Evolutionary conservation across 2,113 vertebrate genomes (phyloP).

Genomic region (Serilophus lunatus): DNA sequence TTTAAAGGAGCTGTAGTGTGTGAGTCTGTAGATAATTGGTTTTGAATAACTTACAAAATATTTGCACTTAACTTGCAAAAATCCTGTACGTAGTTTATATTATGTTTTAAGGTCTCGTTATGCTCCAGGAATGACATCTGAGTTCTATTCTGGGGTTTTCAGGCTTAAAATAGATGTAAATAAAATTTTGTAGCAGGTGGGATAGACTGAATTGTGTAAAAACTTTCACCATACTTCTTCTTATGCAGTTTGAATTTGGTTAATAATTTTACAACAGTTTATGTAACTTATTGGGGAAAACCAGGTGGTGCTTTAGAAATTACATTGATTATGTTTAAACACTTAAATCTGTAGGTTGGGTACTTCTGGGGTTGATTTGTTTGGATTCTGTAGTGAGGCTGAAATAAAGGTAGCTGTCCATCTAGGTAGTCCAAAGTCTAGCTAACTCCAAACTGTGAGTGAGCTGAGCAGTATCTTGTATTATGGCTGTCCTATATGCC

Average conservation of each 20-base stretch:
- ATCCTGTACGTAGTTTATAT: background rate
- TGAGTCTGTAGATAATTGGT: background rate
- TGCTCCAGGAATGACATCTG: background rate
- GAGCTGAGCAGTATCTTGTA: background rate
- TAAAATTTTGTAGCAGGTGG: background rate
- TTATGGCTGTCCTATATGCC: background rate
- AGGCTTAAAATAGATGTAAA: background rate
- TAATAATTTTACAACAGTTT: background rate
- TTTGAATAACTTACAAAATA: background rate
- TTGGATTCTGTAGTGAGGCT: background rate
- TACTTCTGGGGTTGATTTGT: background rate
- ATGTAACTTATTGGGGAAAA: background rate
- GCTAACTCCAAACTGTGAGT: background rate
- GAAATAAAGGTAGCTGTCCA: background rate
- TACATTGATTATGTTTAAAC: background rate
- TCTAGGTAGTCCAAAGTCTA: background rate
- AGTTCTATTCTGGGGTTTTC: background rate
- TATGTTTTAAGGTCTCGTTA: background rate
- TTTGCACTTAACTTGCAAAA: background rate
- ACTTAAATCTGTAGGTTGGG: background rate
- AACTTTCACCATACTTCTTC: background rate
- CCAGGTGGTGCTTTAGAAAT: background rate
- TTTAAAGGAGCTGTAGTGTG: background rate
- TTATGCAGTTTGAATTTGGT: background rate
- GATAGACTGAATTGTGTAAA: background rate